These are phyloP conservation scores for Cassiopea andromeda DNA, from an alignment of 30 jellyfish, hydroid and myxozoan species.

Conservation along the genomic window DNA sequence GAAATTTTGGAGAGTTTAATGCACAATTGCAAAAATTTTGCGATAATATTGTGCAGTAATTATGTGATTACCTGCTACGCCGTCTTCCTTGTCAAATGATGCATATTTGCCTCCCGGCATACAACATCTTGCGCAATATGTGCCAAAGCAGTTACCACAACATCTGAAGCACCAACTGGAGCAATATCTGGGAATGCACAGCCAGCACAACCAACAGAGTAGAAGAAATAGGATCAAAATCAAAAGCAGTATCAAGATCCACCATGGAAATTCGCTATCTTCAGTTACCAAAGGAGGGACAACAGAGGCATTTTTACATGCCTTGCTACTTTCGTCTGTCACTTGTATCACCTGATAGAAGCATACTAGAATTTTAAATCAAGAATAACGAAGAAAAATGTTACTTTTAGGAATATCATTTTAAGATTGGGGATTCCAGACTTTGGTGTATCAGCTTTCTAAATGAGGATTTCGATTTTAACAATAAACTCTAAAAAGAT, in stretches of 20 bases:
- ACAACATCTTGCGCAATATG: constrained; percentile 76
- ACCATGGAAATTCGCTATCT: constrained; percentile 77
- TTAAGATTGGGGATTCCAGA: too few relatives aligned
- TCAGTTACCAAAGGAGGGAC: constrained; percentile 7
- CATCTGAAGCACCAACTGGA: constrained; percentile 70
- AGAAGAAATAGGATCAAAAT: constrained; percentile 79
- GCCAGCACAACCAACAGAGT: constrained; percentile 89
- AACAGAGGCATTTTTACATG: constrained; percentile 50
- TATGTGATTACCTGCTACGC: constrained; percentile 41
- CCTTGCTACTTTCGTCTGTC: constrained; percentile 17
- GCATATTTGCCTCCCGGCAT: constrained; percentile 82
- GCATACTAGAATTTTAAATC: background rate
- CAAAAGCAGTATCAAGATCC: constrained; percentile 82
- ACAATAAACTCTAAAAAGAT: too few relatives aligned
- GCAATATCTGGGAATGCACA: constrained; percentile 90
- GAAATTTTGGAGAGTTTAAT: too few relatives aligned
- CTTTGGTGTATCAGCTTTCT: too few relatives aligned
- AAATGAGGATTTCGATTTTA: too few relatives aligned
- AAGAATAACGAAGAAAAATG: too few relatives aligned
- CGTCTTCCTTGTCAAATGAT: constrained; percentile 74
- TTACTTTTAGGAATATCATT: too few relatives aligned
- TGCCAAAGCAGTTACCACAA: constrained; percentile 53
- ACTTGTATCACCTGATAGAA: constrained; percentile 23
- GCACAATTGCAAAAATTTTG: too few relatives aligned
- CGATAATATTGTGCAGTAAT: background rate